Evolutionary conservation across 2,888 invertebrate genomes (phyloP).

Genomic region (Anaspis maculata): DNA sequence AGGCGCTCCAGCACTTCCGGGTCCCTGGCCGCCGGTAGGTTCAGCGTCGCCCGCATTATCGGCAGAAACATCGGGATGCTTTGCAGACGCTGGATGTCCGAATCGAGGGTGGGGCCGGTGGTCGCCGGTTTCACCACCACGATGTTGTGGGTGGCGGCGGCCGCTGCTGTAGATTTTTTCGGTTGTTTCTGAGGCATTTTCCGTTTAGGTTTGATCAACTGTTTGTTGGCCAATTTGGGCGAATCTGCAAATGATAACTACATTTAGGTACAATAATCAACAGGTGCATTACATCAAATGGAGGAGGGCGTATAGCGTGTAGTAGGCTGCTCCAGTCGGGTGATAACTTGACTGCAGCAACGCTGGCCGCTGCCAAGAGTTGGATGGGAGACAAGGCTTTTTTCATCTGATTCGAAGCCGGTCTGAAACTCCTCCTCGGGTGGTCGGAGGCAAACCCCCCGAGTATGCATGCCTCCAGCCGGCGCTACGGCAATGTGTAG

Average conservation of each 20-base stretch:
- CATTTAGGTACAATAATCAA: too few relatives aligned
- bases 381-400: too few relatives aligned
- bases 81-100: conserved; percentile 63
- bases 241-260: conserved; percentile 72
- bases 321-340: too few relatives aligned
- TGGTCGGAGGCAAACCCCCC: too few relatives aligned
- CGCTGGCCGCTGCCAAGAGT: too few relatives aligned
- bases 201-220: conserved; percentile 31
- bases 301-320: too few relatives aligned
- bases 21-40: conserved; percentile 76
- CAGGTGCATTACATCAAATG: too few relatives aligned
- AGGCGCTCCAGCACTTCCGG: conserved; percentile 78
- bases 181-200: conserved; percentile 41
- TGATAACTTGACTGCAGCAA: too few relatives aligned
- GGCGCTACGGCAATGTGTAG: too few relatives aligned
- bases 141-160: conserved; percentile 71
- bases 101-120: conserved; percentile 53
- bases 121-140: conserved; percentile 72
- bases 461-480: too few relatives aligned
- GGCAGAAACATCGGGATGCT: conserved; percentile 86
- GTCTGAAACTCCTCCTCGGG: too few relatives aligned
- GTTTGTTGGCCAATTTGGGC: conserved; percentile 66
- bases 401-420: too few relatives aligned
- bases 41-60: conserved; percentile 82
- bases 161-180: conserved; percentile 35